phyloP scores from a whole-genome alignment of 2,888 invertebrate species.

The Pegoplata infirma region DNA sequence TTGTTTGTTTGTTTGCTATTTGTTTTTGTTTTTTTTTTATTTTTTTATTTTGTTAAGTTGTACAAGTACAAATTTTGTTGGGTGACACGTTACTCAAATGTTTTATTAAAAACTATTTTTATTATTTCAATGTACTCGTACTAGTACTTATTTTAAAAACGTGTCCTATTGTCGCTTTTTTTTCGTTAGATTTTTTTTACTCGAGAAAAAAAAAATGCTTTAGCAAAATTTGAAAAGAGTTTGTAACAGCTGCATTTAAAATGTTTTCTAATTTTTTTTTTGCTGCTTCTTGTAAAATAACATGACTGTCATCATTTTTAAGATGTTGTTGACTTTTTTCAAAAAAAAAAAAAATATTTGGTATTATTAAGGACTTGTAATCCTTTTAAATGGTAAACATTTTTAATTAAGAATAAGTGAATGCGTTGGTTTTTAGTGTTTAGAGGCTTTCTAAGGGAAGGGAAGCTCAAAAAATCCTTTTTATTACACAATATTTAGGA shows the following conservation, averaged over 20 bases:
- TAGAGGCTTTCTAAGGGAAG: too few relatives aligned
- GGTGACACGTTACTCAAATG: slow-evolving; percentile 63
- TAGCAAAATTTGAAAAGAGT: slow-evolving; percentile 52
- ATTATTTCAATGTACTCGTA: slow-evolving; percentile 54
- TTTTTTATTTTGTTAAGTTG: not conserved
- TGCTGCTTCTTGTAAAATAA: slow-evolving; percentile 21
- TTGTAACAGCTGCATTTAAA: slow-evolving; percentile 61
- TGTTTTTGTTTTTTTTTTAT: too few relatives aligned
- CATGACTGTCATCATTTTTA: slow-evolving; percentile 10
- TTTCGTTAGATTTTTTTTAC: not conserved
- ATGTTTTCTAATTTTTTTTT: slow-evolving; percentile 14
- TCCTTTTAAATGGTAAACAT: not conserved
- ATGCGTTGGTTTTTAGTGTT: too few relatives aligned
- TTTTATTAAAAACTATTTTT: slow-evolving; percentile 63
- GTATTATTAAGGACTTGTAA: not conserved
- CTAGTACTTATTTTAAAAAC: slow-evolving; percentile 46
- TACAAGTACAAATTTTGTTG: slow-evolving; percentile 35
- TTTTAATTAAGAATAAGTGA: slow-evolving; percentile 1
- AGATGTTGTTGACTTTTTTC: slow-evolving; percentile 17
- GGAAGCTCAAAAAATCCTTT: too few relatives aligned
- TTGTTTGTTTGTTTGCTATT: slow-evolving; percentile 6
- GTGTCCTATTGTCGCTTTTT: slow-evolving; percentile 57
- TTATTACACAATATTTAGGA: too few relatives aligned
- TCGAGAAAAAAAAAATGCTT: slow-evolving; percentile 33
- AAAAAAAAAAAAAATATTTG: too few relatives aligned